Percentiles rank a stretch among this genome's conserved stretches.
Evolutionary conservation across 1,140 invertebrate genomes (phyloP).

Genomic region (Triops cancriformis): DNA sequence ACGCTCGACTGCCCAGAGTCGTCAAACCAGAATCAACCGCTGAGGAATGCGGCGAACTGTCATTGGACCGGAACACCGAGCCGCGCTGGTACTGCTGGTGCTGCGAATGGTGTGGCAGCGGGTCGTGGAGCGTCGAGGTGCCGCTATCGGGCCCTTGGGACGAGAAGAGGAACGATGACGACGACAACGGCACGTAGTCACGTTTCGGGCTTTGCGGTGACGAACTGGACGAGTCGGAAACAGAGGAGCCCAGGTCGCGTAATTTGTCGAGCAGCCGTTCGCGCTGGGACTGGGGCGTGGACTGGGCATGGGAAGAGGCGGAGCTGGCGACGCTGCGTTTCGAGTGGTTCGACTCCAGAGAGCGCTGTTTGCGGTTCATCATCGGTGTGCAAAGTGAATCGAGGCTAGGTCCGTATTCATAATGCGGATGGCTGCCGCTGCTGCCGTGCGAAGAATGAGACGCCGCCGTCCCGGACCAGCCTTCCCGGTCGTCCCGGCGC

Average conservation of each 20-base stretch:
- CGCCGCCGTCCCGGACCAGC: conserved; percentile 4
- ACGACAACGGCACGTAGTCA: conserved; percentile 18
- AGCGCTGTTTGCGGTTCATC: conserved; percentile 34
- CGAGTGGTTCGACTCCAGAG: conserved; percentile 31
- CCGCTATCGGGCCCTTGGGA: conserved; percentile 31
- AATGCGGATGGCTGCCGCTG: conserved; percentile 33
- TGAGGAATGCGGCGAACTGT: conserved; percentile 34
- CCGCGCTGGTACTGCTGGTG: neutral
- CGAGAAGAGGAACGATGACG: conserved; percentile 33
- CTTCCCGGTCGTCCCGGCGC: conserved; percentile 38
- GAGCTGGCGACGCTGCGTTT: conserved; percentile 18
- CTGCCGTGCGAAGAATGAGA: conserved; percentile 38
- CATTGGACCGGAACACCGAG: conserved; percentile 26
- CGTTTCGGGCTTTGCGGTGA: neutral
- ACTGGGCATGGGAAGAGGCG: neutral
- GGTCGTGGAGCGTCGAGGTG: conserved; percentile 14
- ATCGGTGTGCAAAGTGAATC: conserved; percentile 36
- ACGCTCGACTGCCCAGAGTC: conserved; percentile 35
- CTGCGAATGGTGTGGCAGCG: neutral
- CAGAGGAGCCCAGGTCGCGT: conserved; percentile 17
- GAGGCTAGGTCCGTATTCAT: conserved; percentile 21
- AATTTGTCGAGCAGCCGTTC: conserved; percentile 15
- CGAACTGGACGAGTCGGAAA: conserved; percentile 7
- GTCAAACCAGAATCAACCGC: conserved; percentile 35
- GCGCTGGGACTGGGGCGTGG: neutral